Evolutionary conservation across 2,888 invertebrate genomes (phyloP), one percentile per base, ranked within the genome.

Genomic region (Plemyria rubiginata): DNA sequence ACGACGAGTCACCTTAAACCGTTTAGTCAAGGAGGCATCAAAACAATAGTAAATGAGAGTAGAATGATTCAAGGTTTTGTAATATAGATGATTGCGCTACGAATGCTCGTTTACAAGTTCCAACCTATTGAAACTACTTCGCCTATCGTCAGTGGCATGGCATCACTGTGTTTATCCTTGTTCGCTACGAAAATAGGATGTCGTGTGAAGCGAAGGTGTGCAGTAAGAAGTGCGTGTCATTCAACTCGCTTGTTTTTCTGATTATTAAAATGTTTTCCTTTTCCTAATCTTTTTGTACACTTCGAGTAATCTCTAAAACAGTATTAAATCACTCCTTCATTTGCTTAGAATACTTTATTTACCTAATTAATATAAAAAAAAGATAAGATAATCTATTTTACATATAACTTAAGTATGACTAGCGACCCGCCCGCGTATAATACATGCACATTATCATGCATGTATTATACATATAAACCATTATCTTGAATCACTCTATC

Each of bases 11-110:
- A 29, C 7, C 7, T 7, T 29, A 32, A 32, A 32, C 32, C 32
- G 32, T 32, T 32, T 32, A 32, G 32, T 32, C 32, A 32, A 45
- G 9, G 4, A 45, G 45, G 9, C 32, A 13, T 13, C 22, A 13
- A 50, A 51, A 9, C n/a, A 66, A 64, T 70, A 67, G 66, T 71
- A 66, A 69, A 66, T 45, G 16, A 65, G 62, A 60, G 49, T 58
- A 67, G 66, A 76, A 72, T 73, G 71, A 71, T 73, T 76, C 79
- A 81, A 81, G 78, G 78, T 70, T 76, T 63, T 73, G 70, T 77
- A 79, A 72, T 74, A 80, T 80, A 78, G 60, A 66, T 59, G 63
- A 73, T 67, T 76, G 72, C 70, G 77, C 45, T 46, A 45, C 38
- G 15, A 52, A 65, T 69, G 67, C 61, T 70, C 52, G 53, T 70